Evolutionary conservation across 2,888 invertebrate species (phyloP).

Genomic region (Oxyteleia sp.): DNA sequence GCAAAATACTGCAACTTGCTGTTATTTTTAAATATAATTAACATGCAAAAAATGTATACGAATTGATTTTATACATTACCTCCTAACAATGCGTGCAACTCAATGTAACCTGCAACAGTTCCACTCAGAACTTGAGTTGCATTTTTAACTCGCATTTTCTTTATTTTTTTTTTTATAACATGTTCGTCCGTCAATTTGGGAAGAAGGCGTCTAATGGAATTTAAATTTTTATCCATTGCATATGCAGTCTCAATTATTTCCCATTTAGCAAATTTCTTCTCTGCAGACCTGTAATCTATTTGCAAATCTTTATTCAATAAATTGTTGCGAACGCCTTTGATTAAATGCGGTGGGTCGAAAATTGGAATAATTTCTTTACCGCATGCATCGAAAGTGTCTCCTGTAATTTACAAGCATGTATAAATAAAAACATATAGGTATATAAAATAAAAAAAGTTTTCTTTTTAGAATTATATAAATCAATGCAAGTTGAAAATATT

Average conservation of each 20-base stretch:
- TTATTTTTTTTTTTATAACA: slow-evolving; percentile 12
- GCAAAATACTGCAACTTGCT: no score
- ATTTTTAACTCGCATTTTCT: slow-evolving; percentile 19
- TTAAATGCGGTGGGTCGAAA: slow-evolving; percentile 14
- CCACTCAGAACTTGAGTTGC: slow-evolving; percentile 25
- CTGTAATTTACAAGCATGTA: no score
- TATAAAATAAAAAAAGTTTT: no score
- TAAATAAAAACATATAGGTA: no score
- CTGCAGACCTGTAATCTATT: neutral
- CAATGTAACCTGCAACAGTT: neutral
- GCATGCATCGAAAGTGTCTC: no score
- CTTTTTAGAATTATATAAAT: no score
- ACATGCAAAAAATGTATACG: no score
- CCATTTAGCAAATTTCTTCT: slow-evolving; percentile 21
- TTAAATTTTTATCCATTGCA: slow-evolving; percentile 12
- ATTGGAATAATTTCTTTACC: slow-evolving; percentile 7
- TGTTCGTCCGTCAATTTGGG: slow-evolving; percentile 34
- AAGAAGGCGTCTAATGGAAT: neutral
- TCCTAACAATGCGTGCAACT: no score
- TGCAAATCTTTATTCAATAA: neutral
- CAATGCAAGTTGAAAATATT: no score
- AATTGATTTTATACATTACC: no score
- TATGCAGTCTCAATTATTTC: neutral
- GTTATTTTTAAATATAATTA: no score
- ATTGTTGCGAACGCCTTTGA: slow-evolving; percentile 7